Conservation (phyloP, 2,113 vertebrate species). For the Bos indicus region DNA sequence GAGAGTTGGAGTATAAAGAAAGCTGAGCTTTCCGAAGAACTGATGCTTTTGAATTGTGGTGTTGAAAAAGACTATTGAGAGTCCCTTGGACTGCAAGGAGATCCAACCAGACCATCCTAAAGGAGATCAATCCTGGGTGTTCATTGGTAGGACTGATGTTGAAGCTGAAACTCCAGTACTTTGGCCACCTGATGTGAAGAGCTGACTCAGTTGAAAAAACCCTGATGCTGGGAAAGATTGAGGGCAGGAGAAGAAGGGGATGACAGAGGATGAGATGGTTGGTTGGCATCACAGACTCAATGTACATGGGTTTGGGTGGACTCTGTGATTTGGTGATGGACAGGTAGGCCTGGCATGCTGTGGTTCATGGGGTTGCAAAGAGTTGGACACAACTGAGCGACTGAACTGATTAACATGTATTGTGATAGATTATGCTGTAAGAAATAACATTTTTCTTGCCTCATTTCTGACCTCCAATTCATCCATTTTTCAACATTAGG, state of each 20-base stretch:
- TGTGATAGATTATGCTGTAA: neutral
- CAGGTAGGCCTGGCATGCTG: neutral
- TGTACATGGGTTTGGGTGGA: neutral
- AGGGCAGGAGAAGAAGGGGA: neutral
- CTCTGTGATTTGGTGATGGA: neutral
- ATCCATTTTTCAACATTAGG: neutral
- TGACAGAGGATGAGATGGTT: fast-evolving
- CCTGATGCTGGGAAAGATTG: neutral
- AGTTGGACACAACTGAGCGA: fast-evolving
- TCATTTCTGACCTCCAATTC: neutral
- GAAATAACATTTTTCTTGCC: neutral
- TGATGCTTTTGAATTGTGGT: no score
- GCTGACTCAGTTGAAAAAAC: no score
- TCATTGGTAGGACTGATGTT: no score
- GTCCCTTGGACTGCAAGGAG: no score
- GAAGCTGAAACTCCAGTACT: no score
- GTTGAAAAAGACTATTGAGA: no score
- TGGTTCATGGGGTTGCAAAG: neutral
- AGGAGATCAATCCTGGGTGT: no score
- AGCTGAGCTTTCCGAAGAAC: no score
- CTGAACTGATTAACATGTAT: neutral
- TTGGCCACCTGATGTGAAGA: no score
- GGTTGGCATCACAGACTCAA: neutral
- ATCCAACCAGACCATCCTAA: no score
- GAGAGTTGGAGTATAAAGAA: no score